Evolutionary conservation across 2,888 invertebrate genomes (phyloP), one percentile per base, ranked within the genome.

Genomic region (Lamellibrachia columna): DNA sequence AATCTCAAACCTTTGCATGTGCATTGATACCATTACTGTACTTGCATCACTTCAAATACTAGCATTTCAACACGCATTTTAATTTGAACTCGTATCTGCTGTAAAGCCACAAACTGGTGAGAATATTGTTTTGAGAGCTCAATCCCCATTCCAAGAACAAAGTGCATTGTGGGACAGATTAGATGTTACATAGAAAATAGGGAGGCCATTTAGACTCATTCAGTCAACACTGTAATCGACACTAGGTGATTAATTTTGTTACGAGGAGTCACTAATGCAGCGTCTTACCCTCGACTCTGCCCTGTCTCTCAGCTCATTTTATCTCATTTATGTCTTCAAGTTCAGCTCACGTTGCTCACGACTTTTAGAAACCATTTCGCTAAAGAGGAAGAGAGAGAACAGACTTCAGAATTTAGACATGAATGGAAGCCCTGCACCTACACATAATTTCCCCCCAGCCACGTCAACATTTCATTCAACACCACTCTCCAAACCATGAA

Each of bases 241-340:
- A 22, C 75, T 75, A 22, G 75, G 15, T 75, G 22, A 55, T 55
- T 55, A 55, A 55, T 55, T 75, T 75, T 22, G 75, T 75, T 22
- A 55, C 9, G 55, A 55, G 3, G 55, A 55, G 55, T 22, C 75
- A 6, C 75, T 75, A 75, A n/a, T 75, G 15, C 75, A 6, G 22
- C 4, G 2, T 75, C 75, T 75, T 75, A 75, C 75, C 75, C 75
- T 75, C 75, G 6, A 6, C 22, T 22, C 75, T 75, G 75, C 11
- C 75, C 75, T n/a, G 11, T n/a, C 15, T 22, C 75, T 75, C 75
- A 22, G 75, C 75, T n/a, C 75, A 75, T 75, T 75, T 75, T 75
- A 75, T 75, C 75, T 75, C 75, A 75, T 75, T 75, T 75, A 22
- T 75, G 22, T 75, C 75, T 75, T 75, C 75, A 75, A 75, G 75